phyloP scores from a whole-genome alignment of 92 coral and sea anemone species.

The Porites divaricata region DNA sequence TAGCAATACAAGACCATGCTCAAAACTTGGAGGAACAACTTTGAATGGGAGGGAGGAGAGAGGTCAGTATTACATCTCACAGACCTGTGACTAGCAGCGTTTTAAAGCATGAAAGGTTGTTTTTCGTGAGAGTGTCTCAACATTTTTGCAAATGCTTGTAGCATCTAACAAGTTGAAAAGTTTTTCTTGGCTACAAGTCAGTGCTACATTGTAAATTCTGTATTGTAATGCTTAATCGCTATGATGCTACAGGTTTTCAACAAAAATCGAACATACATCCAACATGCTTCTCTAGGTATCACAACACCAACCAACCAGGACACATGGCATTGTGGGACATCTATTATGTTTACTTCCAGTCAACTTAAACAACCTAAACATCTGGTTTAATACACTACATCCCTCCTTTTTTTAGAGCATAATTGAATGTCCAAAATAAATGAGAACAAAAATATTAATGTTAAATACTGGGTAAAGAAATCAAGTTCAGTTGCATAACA shows the following conservation, averaged over 20 bases:
- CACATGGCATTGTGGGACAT: not conserved
- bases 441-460: not conserved
- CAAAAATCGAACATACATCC: not conserved
- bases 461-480: not conserved
- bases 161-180: too few relatives aligned
- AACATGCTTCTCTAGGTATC: not conserved
- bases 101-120: too few relatives aligned
- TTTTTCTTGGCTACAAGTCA: too few relatives aligned
- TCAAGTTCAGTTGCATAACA: not conserved
- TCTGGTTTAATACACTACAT: not conserved
- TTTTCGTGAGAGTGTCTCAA: too few relatives aligned
- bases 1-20: too few relatives aligned
- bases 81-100: too few relatives aligned
- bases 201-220: not conserved
- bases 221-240: not conserved
- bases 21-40: too few relatives aligned
- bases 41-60: too few relatives aligned
- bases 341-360: not conserved
- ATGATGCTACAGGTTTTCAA: not conserved
- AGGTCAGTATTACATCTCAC: too few relatives aligned
- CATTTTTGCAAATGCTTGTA: too few relatives aligned
- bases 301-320: not conserved
- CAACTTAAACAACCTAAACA: not conserved
- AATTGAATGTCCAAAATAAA: not conserved
- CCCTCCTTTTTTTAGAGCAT: conserved; percentile 4